Evolutionary conservation across 2,888 invertebrate genomes (phyloP), one percentile per base, ranked within the genome.

Genomic region (Agrotis exclamationis): DNA sequence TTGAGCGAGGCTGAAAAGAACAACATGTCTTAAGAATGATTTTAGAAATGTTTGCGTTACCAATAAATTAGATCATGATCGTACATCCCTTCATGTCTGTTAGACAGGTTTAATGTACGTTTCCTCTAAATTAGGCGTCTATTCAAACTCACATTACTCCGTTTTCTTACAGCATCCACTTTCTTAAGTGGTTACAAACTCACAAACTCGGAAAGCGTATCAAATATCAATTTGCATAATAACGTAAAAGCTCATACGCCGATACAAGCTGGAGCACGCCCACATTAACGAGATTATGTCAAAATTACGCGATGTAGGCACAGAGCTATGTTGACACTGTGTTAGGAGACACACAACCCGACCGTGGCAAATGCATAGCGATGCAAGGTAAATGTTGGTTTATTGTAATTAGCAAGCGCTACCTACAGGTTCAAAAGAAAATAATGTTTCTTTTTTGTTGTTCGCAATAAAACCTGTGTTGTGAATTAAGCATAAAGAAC

Each of bases 141-240:
- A 84, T 83, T 87, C 80, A 82, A 82, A 84, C 76, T 84, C 77
- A 63, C 80, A 86, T 87, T 81, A 86, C 63, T 70, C 67, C n/a
- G 59, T 57, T 67, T 84, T 84, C 86, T 86, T 86, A 87, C 85
- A 85, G 84, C 81, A 87, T 83, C 78, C 64, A 76, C 74, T 80
- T 78, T 78, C 85, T 85, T 83, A 85, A 87, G 87, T 85, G 84
- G 85, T 85, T 87, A 90, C 86, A 87, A 77, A 88, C 80, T 86
- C 85, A 74, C 84, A 88, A 91, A 91, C 91, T 89, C 86, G 76
- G 87, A 88, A 86, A 90, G 89, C 89, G 89, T 93, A 92, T 93
- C 91, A 92, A 93, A 93, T 92, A 91, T 89, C 90, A 91, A 93
- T 94, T 93, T 93, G 90, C 93, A 93, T 93, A 93, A 92, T 92